Conservation (phyloP, 1,140 invertebrate genomes). For the Listronotus bonariensis region DNA sequence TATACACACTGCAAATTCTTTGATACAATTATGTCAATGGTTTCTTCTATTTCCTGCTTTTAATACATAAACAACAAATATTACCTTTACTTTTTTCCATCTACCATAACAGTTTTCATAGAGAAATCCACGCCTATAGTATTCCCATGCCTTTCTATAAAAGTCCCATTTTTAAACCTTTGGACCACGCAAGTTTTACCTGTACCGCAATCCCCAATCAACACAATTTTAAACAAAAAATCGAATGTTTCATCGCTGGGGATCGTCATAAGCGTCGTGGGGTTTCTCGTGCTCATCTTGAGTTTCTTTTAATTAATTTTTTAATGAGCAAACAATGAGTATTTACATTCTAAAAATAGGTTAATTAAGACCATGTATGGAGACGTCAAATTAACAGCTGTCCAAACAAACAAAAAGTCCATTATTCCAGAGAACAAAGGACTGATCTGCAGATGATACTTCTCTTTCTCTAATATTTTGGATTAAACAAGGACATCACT, state of each 20-base stretch:
- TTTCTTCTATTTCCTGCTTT: too few relatives aligned
- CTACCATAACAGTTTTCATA: slow-evolving; percentile 92
- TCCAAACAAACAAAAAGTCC: slow-evolving; percentile 9
- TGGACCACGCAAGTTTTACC: slow-evolving; percentile 89
- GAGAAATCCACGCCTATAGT: slow-evolving; percentile 97
- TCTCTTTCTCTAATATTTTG: too few relatives aligned
- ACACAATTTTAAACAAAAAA: slow-evolving; percentile 82
- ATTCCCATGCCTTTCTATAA: slow-evolving; percentile 89
- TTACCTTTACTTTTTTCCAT: slow-evolving; percentile 93
- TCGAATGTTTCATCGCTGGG: slow-evolving; percentile 72
- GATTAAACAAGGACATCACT: too few relatives aligned
- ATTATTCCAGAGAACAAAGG: too few relatives aligned
- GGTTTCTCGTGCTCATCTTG: slow-evolving; percentile 48
- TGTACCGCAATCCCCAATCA: slow-evolving; percentile 83
- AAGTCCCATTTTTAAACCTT: slow-evolving; percentile 91
- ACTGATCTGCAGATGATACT: too few relatives aligned
- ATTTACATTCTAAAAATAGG: slow-evolving; percentile 22
- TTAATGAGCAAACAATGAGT: slow-evolving; percentile 5
- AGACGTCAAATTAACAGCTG: neutral
- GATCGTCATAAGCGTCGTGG: slow-evolving; percentile 55
- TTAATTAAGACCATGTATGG: slow-evolving; percentile 4
- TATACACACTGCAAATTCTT: too few relatives aligned
- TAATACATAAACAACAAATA: neutral
- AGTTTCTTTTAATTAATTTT: slow-evolving; percentile 2
- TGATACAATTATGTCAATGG: too few relatives aligned